Conservation (phyloP, 2,888 invertebrate species). For the Hydrotaea diabolus region DNA sequence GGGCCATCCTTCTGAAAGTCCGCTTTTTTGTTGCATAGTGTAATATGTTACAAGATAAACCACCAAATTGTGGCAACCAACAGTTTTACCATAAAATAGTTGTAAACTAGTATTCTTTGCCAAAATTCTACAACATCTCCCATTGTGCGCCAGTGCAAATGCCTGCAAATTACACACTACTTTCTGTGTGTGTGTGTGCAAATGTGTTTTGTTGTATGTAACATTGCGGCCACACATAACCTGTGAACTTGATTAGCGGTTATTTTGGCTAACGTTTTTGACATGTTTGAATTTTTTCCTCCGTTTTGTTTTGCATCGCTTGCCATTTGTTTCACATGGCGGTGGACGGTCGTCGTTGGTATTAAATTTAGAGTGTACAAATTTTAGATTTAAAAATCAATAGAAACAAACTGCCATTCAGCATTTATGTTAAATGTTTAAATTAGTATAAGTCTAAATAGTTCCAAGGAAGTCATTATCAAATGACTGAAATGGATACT, state of each 20-base stretch:
- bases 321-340: conserved; percentile 61
- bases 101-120: too few relatives aligned
- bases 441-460: too few relatives aligned
- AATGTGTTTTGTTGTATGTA: conserved; percentile 47
- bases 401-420: conserved; percentile 53
- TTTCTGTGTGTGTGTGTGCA: conserved; percentile 10
- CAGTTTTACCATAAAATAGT: too few relatives aligned
- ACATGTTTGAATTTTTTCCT: conserved; percentile 68
- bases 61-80: too few relatives aligned
- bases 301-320: conserved; percentile 46
- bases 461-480: too few relatives aligned
- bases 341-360: conserved; percentile 47
- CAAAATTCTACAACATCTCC: background rate
- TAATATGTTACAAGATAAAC: too few relatives aligned
- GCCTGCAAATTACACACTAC: conserved; percentile 25
- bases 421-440: background rate
- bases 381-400: conserved; percentile 60
- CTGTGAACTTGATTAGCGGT: conserved; percentile 79
- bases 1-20: too few relatives aligned
- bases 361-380: conserved; percentile 67
- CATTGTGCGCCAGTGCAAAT: background rate
- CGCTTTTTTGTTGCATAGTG: too few relatives aligned
- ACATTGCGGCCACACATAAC: conserved; percentile 69
- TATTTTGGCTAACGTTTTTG: conserved; percentile 74
- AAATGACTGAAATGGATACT: too few relatives aligned